These are phyloP conservation scores for Pristionchus arcanus DNA, from an alignment of 2,888 invertebrate genomes.

Conservation along the genomic window DNA sequence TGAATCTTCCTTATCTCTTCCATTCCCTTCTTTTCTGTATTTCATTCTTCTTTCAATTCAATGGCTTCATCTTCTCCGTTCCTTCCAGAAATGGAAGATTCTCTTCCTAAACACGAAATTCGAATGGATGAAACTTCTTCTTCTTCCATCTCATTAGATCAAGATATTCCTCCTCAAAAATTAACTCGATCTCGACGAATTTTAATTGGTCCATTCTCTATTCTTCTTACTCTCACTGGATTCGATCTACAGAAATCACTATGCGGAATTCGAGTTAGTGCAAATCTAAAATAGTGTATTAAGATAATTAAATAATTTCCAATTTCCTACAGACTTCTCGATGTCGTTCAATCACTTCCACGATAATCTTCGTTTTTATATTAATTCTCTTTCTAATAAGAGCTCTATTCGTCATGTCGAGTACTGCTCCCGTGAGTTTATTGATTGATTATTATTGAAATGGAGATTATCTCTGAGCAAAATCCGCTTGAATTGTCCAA, in stretches of 20 bases:
- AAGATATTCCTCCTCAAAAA: conserved; percentile 6
- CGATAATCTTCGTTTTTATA: neutral
- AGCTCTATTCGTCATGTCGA: neutral
- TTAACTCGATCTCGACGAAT: neutral
- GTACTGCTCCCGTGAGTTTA: neutral
- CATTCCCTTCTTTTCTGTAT: neutral
- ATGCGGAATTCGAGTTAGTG: conserved; percentile 1
- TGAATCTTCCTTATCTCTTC: conserved; percentile 21
- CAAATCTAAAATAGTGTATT: neutral
- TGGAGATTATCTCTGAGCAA: neutral
- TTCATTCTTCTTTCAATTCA: neutral
- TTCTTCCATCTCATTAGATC: neutral
- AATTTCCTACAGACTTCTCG: neutral
- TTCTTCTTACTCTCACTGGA: conserved; percentile 44
- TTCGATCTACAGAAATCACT: conserved; percentile 42
- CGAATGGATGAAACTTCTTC: neutral
- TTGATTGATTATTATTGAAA: neutral
- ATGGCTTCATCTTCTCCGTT: neutral
- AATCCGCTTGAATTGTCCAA: neutral
- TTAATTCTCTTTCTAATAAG: neutral
- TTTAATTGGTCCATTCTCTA: conserved; percentile 36
- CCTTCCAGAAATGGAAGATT: conserved; percentile 32
- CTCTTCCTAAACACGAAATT: neutral
- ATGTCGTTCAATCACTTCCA: neutral
- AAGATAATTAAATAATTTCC: no score